Conservation (phyloP, 2,888 invertebrate species). For the Electrophaes corylata region DNA sequence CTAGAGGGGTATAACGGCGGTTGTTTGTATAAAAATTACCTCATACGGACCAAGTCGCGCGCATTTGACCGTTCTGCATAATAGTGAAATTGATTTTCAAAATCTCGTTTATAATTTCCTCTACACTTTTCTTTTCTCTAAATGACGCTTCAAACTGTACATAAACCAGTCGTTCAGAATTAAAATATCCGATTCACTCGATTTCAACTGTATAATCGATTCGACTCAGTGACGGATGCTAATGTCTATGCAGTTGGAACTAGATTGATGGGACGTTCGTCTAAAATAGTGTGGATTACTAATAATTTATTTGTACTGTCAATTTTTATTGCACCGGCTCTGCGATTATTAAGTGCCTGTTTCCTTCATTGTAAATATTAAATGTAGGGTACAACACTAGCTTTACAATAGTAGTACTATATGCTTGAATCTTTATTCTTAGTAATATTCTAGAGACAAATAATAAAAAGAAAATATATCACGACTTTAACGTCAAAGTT, state of each 20-base stretch:
- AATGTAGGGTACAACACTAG: neutral
- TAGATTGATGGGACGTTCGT: conserved; percentile 39
- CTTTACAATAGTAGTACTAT: too few relatives aligned
- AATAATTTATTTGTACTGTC: conserved; percentile 42
- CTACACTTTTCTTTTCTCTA: neutral
- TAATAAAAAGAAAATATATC: too few relatives aligned
- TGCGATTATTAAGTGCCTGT: conserved; percentile 22
- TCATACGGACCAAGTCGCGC: too few relatives aligned
- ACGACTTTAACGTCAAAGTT: too few relatives aligned
- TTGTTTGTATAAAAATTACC: too few relatives aligned
- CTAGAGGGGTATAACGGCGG: too few relatives aligned
- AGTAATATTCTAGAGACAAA: too few relatives aligned
- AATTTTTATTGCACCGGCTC: conserved; percentile 36
- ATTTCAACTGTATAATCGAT: conserved; percentile 36
- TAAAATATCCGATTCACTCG: conserved; percentile 32
- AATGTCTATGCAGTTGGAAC: conserved; percentile 38
- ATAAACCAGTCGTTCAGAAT: conserved; percentile 1
- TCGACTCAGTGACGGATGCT: conserved; percentile 40
- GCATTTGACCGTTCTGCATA: too few relatives aligned
- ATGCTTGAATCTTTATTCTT: too few relatives aligned
- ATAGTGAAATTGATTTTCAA: too few relatives aligned
- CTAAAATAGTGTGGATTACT: conserved; percentile 44
- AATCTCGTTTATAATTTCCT: neutral
- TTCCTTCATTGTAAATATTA: neutral
- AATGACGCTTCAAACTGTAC: neutral